phyloP scores from a whole-genome alignment of 2,113 vertebrate species.

The Thryonomys swinderianus region DNA sequence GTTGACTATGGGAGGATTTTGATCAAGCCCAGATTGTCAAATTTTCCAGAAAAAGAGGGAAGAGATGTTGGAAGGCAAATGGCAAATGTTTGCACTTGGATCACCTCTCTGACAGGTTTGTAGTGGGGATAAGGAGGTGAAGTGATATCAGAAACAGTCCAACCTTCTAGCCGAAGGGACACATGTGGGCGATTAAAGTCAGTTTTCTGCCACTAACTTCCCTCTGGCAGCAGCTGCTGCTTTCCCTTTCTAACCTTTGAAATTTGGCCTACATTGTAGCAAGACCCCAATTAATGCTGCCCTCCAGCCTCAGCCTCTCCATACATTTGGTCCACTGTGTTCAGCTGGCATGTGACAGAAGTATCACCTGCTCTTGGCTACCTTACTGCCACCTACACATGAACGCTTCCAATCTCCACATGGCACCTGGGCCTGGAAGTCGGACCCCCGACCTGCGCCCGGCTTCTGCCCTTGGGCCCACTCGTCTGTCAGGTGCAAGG shows the following conservation, averaged over 20 bases:
- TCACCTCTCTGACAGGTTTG: neutral
- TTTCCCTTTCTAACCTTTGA: neutral
- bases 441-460: neutral
- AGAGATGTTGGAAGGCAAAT: neutral
- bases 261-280: neutral
- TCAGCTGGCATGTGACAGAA: neutral
- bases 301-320: neutral
- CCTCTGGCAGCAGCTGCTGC: neutral
- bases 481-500: neutral
- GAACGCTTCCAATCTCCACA: neutral
- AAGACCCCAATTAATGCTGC: neutral
- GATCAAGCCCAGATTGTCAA: neutral
- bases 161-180: neutral
- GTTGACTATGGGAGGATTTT: neutral
- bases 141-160: too few relatives aligned
- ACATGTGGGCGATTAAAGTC: fast-evolving
- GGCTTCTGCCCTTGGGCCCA: neutral
- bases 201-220: neutral
- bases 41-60: neutral
- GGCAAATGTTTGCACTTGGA: neutral
- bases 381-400: neutral
- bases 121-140: neutral
- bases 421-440: too few relatives aligned
- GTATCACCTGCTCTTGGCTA: neutral
- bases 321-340: neutral